Conservation (phyloP, 53 echinoderm and acorn worm genomes). For the Luidia sarsii region DNA sequence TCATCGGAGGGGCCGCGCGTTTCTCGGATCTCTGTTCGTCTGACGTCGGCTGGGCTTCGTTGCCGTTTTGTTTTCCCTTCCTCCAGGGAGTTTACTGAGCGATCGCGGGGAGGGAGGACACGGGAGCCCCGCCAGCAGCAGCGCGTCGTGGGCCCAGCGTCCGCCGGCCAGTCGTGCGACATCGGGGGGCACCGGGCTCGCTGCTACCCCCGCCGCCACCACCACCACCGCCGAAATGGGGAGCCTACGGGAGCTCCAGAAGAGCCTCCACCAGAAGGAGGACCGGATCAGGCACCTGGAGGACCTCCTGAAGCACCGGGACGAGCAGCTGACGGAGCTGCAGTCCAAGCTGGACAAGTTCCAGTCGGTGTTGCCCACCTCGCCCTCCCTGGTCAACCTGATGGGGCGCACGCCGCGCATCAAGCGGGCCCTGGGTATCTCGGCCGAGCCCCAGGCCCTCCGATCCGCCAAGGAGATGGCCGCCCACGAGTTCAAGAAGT, state of each 20-base stretch:
- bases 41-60: too few relatives aligned
- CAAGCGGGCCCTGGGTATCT: slow-evolving; percentile 91
- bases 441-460: slow-evolving; percentile 92
- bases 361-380: slow-evolving; percentile 90
- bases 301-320: slow-evolving; percentile 58
- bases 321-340: slow-evolving; percentile 89
- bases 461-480: slow-evolving; percentile 81
- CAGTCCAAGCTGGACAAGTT: slow-evolving; percentile 93
- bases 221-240: slow-evolving; percentile 64
- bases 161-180: neutral
- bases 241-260: slow-evolving; percentile 89
- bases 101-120: neutral
- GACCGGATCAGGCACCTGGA: slow-evolving; percentile 83
- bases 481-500: slow-evolving; percentile 83
- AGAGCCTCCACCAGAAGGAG: slow-evolving; percentile 82
- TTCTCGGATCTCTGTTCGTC: too few relatives aligned
- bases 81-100: slow-evolving; percentile 40
- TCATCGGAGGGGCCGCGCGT: too few relatives aligned
- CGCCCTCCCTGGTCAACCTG: slow-evolving; percentile 72
- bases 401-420: slow-evolving; percentile 76
- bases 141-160: neutral
- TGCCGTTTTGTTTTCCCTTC: too few relatives aligned
- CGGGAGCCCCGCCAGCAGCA: too few relatives aligned
- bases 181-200: neutral
- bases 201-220: neutral